Evolutionary conservation across 2,888 invertebrate species (phyloP), one percentile per base, ranked within the genome.

Genomic region (Oeneis ivallda): DNA sequence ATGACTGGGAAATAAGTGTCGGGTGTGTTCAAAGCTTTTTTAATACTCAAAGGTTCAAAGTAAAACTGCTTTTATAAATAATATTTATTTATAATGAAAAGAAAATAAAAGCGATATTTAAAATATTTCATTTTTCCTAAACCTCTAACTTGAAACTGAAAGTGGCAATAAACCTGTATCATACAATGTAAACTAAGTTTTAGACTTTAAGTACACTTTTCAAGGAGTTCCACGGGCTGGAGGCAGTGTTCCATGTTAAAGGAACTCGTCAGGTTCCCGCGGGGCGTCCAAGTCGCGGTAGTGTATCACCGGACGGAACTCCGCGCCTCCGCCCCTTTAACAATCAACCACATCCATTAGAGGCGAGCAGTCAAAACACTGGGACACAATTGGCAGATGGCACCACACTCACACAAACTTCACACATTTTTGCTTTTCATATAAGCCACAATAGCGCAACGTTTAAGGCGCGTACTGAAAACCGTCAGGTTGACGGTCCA

Each of bases 231-330:
- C 79, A 75, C 79, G 77, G 77, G 76, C 70, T 74, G 75, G 75
- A 41, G 41, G 65, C 50, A 45, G 65, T 71, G 68, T 71, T 79
- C 78, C 79, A 68, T 66, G 73, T 93, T 94, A 96, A 77, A 96
- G 93, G 90, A 96, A 96, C 89, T 97, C 96, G 89, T 97, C 96
- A 73, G 96, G 96, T 89, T 97, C 97, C 86, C 96, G 94, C 72
- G 97, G 97, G 75, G 97, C 97, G 89, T 98, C 98, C 93, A 98
- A 94, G 92, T 98, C 98, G 85, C 97, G 94, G 93, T 98, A 98
- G 92, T 97, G 97, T 85, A 97, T 96, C 83, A 97, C 95, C 79
- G 97, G 96, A 82, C 97, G 95, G 92, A 95, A 96, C 86, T 97
- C 97, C 79, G 94, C 94, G 82, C 94, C 94, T 82, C 93, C 94